phyloP scores from a whole-genome alignment of 2,113 vertebrate genomes.

The Sceloporus undulatus region DNA sequence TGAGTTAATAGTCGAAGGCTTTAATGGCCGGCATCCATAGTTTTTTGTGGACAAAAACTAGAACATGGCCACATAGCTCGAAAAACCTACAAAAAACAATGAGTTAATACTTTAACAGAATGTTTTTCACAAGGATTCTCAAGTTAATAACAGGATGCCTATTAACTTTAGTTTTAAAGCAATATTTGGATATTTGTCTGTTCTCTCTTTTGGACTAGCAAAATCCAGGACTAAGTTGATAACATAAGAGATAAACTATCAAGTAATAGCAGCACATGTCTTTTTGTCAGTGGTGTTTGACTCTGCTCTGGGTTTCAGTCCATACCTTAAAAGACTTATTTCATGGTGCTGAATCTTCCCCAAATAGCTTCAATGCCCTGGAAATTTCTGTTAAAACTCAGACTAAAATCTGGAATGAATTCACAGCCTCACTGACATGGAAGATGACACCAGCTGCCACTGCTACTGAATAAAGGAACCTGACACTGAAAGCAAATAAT shows the following conservation, averaged over 20 bases:
- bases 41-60: too few relatives aligned
- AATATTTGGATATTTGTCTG: not conserved
- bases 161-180: not conserved
- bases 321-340: too few relatives aligned
- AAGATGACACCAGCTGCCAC: not conserved
- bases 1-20: not conserved
- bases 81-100: not conserved
- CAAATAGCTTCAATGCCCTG: too few relatives aligned
- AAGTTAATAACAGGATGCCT: not conserved
- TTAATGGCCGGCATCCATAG: too few relatives aligned
- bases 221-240: not conserved
- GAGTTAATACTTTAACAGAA: not conserved
- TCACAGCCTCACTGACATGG: too few relatives aligned
- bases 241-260: not conserved
- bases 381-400: too few relatives aligned
- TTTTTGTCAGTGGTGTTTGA: too few relatives aligned
- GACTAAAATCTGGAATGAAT: too few relatives aligned
- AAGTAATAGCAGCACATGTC: too few relatives aligned
- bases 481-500: not conserved
- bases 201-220: not conserved
- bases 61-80: too few relatives aligned
- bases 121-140: slow-evolving; percentile 9
- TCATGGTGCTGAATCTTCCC: too few relatives aligned
- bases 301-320: too few relatives aligned
- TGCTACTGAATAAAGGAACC: not conserved